Evolutionary conservation across 2,113 vertebrate species (phyloP), one percentile per base, ranked within the genome.

Genomic region (Hyaena hyaena): DNA sequence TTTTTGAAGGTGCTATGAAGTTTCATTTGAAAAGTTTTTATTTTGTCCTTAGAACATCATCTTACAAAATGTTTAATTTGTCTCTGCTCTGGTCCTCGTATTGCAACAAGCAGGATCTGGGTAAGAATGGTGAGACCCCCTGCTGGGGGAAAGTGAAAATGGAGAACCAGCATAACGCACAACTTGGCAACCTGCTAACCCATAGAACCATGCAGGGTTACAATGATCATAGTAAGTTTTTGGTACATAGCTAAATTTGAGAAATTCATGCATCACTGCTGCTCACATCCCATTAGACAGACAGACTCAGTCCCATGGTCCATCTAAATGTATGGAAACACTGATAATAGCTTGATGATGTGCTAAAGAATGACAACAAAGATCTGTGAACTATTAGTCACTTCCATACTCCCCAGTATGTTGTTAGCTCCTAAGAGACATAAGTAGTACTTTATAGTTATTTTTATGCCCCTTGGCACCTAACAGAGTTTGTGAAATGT

Each of bases 21-120:
- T 94, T 94, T 95, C 73, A 61, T 86, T 95, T 89, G 26, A 45
- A 79, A 4, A 33, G 15, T 68, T 88, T 90, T 96, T 83, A 68
- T 84, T 93, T 97, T 73, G 35, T 95, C 16, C 10, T 82, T 15
- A 48, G 68, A 43, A 63, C 28, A 69, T 28, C 2, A 11, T 53
- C 71, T 97, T 83, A 73, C 26, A 55, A 84, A 81, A 69, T 73
- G 23, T 48, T 86, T 83, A 66, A 8, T 71, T 90, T 76, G 23
- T 58, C 66, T 82, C 53, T 93, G 55, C 35, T 88, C 80, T 96
- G 43, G 7, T 69, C 17, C 43, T 69, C 7, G 76, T 88, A 81
- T 24, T 58, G 6, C 23, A 92, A 33, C 4, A 74, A 21, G 45
- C 68, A 8, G 35, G 45, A 58, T 71, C 61, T 80, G 12, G 69